Percentiles rank a stretch among this genome's conserved stretches.
Conservation (phyloP, 2,797 vertebrate genomes). For the Enteromius paludinosus region DNA sequence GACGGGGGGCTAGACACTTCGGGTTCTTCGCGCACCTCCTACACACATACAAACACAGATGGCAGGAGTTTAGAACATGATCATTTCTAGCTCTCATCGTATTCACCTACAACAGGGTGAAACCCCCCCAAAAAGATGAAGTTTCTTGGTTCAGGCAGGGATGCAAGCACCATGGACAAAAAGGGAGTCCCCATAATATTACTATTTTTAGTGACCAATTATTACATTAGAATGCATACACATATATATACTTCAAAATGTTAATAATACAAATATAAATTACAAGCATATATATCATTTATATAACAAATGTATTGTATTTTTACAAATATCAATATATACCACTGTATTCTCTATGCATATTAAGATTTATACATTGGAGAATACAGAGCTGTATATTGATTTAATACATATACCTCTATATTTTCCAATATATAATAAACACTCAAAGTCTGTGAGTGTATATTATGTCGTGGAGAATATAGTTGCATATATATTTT, state of each 20-base stretch:
- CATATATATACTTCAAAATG: no score
- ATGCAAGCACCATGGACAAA: no score
- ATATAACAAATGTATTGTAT: neutral
- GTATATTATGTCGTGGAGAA: neutral
- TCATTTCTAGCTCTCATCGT: neutral
- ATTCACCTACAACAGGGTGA: neutral
- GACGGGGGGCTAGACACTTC: constrained; percentile 74
- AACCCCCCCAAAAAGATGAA: neutral
- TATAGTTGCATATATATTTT: neutral
- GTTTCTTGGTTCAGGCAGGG: neutral
- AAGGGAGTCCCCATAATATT: neutral
- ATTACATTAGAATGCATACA: no score
- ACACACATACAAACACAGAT: constrained; percentile 45
- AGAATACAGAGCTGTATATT: neutral
- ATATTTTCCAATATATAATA: neutral
- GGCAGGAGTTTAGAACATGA: constrained; percentile 22
- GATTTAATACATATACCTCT: neutral
- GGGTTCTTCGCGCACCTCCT: constrained; percentile 77
- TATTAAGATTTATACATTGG: neutral
- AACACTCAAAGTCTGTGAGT: neutral
- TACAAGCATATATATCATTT: neutral
- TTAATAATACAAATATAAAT: no score
- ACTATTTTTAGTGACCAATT: neutral
- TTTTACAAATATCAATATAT: neutral
- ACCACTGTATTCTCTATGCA: neutral